Percentiles rank a stretch among this genome's conserved stretches.
phyloP scores from a whole-genome alignment of 2,888 invertebrate genomes.

The Oxystoma pomonae region DNA sequence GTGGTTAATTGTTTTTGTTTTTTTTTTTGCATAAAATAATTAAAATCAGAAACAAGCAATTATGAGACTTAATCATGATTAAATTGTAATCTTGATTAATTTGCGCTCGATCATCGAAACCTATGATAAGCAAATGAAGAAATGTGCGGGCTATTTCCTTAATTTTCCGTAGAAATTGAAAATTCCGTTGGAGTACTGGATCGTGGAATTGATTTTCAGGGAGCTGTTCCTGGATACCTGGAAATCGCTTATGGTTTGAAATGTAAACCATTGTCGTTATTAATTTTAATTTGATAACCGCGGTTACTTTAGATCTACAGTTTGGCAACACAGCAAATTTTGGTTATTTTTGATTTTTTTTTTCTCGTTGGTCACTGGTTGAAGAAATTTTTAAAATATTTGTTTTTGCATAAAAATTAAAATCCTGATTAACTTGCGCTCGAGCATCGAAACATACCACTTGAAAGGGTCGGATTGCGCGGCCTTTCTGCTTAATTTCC shows the following conservation, averaged over 20 bases:
- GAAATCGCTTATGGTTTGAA: slow-evolving; percentile 84
- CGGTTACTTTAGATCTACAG: no score
- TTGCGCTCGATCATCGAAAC: slow-evolving; percentile 88
- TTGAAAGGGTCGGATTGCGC: not conserved
- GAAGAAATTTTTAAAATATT: no score
- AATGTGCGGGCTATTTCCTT: slow-evolving; percentile 88
- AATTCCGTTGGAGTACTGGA: slow-evolving; percentile 96
- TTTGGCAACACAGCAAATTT: slow-evolving; percentile 56
- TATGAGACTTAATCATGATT: no score
- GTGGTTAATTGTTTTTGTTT: no score
- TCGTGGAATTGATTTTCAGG: slow-evolving; percentile 94
- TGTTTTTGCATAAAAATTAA: no score
- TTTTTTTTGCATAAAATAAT: no score
- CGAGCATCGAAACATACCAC: not conserved
- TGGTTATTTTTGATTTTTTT: not conserved
- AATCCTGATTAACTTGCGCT: no score
- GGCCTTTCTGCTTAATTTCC: slow-evolving; percentile 78
- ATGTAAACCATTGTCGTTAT: no score
- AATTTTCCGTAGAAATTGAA: slow-evolving; percentile 91
- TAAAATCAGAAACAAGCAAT: no score
- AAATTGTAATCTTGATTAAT: no score
- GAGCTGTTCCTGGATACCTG: slow-evolving; percentile 82
- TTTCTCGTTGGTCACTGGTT: no score
- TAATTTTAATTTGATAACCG: no score
- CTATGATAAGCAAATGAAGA: slow-evolving; percentile 84